Evolutionary conservation across 2,113 vertebrate species (phyloP), one percentile per base, ranked within the genome.

Genomic region (Microcebus jonahi): DNA sequence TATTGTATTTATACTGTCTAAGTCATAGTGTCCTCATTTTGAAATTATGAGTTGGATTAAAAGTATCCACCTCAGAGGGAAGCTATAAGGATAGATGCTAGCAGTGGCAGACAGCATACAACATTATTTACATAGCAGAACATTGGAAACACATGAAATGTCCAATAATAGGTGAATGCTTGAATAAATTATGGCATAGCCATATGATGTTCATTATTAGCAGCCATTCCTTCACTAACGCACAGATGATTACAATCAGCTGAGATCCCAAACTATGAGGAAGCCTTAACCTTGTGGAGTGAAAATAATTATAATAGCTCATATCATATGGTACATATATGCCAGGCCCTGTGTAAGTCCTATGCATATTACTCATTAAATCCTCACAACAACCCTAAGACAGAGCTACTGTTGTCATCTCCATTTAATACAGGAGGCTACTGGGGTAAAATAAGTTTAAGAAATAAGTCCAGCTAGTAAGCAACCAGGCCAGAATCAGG

Each of bases 241-340:
- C 71, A 84, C 93, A 96, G 84, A 31, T 93, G 50, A 63, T 80
- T 71, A 81, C 4, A 88, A 57, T 55, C 65, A 85, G 21, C 39
- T 90, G 76, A 94, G 48, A 67, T 76, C 31, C 53, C 96, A 57
- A 91, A 50, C 53, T 48, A 61, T 48, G 27, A 95, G 88, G 14
- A 95, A 94, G 31, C 90, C 75, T 63, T 93, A 88, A 67, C 55
- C 83, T 85, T 45, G 8, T 90, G 31, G 20, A 87, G 18, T 91
- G 21, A 53, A 92, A 93, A 92, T 76, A 59, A 96, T 89, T 85
- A 55, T 42, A 89, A 75, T 61, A 48, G 48, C 18, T 48, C 67
- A 55, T 77, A 63, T 84, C 91, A 67, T 50, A 34, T 71, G 36
- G 18, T 76, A 42, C 42, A 34, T 65, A 20, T 6, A 27, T 95